Base-by-base conservation (phyloP, 1,140 invertebrate species). In the Drosophila repletoides region DNA sequence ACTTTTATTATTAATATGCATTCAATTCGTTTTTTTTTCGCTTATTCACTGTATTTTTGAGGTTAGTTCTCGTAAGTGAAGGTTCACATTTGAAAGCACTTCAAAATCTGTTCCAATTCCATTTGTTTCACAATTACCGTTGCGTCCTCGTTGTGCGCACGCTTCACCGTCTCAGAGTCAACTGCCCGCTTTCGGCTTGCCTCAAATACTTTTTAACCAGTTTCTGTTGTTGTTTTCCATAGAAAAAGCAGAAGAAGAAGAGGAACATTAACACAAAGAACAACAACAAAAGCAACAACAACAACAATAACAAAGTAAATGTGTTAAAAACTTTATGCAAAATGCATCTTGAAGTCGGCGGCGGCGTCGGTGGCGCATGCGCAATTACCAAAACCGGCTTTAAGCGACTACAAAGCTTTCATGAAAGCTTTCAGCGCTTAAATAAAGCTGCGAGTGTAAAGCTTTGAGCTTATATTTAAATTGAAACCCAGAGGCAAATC, bases 371-470 rank as follows among this genome's bases (percentile, higher is more conserved):
- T 45, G 41, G 60, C 77, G 73, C 77, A 76, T 76, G 65, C 77
- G 73, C 65, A 83, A 75, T 59, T 59, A n/a, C 14, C 38, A 53
- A 73, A 75, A 75, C 72, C 72, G 63, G 72, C 72, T 74, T 71
- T 22, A 10, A 15, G 2, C 1, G 5, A 38, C 40, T 26, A 10
- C 3, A 7, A 19, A 41, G 51, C 22, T 64, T 24, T 3, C 5
- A n/a, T 1, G 7, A 70, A 71, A 76, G 72, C 72, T 46, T 58
- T 74, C 4, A 15, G 38, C 22, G 34, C 19, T 36, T 17, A 5
- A 22, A 19, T 14, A 58, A n/a, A n/a, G n/a, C n/a, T n/a, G n/a
- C n/a, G n/a, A n/a, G n/a, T n/a, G n/a, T n/a, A n/a, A n/a, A n/a
- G n/a, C n/a, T n/a, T n/a, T n/a, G n/a, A n/a, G 19, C 26, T 33